These are phyloP conservation scores for Anoplopoma fimbria DNA, from an alignment of 2,113 vertebrate genomes.

Conservation along the genomic window DNA sequence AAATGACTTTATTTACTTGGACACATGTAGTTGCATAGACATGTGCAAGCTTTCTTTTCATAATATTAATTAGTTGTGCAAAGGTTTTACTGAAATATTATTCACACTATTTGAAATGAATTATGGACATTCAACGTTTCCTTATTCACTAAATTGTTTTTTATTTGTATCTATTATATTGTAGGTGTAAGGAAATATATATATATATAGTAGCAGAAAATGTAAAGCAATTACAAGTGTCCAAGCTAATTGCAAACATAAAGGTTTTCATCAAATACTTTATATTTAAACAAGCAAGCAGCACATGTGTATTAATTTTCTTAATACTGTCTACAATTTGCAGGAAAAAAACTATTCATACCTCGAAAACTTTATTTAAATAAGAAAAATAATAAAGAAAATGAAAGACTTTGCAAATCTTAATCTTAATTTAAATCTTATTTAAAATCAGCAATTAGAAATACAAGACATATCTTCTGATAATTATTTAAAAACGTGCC, in stretches of 20 bases:
- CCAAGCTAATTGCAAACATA: not conserved
- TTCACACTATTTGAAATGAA: not conserved
- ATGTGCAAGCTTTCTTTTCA: not conserved
- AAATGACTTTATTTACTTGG: not conserved
- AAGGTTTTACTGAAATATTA: not conserved
- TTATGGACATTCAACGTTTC: not conserved
- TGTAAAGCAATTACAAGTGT: not conserved
- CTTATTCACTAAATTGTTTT: not conserved
- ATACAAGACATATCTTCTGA: not conserved
- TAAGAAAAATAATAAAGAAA: not conserved
- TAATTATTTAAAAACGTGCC: not conserved
- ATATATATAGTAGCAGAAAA: not conserved
- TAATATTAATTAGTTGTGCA: not conserved
- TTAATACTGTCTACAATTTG: not conserved
- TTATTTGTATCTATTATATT: not conserved
- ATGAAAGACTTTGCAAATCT: not conserved
- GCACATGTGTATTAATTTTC: not conserved
- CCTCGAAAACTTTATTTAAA: not conserved
- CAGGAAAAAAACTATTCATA: not conserved
- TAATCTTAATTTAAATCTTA: not conserved
- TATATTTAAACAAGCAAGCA: not conserved
- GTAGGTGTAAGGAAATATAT: not conserved
- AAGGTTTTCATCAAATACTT: not conserved
- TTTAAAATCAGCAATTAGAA: not conserved
- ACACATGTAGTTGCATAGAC: not conserved